Evolutionary conservation across 2,797 vertebrate genomes (phyloP).

Genomic region (Xerus rutilus): DNA sequence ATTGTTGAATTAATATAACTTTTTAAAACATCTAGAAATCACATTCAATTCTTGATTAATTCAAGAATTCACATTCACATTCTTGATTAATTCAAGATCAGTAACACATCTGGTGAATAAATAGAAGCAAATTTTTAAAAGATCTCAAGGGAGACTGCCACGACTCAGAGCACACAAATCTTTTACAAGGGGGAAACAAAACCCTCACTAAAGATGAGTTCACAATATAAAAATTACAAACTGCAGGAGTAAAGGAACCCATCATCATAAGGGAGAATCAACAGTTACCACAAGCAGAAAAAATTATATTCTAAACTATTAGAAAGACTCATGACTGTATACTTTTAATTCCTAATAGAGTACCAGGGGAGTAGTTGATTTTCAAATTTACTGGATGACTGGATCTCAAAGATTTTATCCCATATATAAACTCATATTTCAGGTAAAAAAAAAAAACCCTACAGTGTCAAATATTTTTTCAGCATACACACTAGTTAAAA

Average conservation of each 20-base stretch:
- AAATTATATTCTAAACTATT: conserved; percentile 7
- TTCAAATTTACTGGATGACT: conserved; percentile 58
- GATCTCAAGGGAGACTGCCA: neutral
- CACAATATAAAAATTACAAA: neutral
- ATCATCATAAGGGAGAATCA: neutral
- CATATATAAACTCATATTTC: conserved; percentile 44
- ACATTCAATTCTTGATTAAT: neutral
- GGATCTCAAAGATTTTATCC: conserved; percentile 33
- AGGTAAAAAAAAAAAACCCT: neutral
- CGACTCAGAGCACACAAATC: neutral
- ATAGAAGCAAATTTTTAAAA: neutral
- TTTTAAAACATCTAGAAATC: neutral
- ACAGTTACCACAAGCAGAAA: neutral
- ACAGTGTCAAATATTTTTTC: conserved; percentile 27
- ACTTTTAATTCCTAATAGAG: conserved; percentile 39
- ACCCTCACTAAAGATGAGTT: neutral
- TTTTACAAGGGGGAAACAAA: neutral
- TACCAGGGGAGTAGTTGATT: conserved; percentile 5
- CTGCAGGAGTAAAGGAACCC: neutral
- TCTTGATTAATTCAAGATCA: neutral
- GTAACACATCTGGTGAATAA: neutral
- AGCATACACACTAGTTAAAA: neutral
- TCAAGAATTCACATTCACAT: neutral
- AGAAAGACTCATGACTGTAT: neutral
- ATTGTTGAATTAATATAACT: neutral